Evolutionary conservation across 37 sponge, comb jelly and placozoan species (phyloP), one percentile per base, ranked within the genome.

Genomic region (Cliona cf. orientalis): DNA sequence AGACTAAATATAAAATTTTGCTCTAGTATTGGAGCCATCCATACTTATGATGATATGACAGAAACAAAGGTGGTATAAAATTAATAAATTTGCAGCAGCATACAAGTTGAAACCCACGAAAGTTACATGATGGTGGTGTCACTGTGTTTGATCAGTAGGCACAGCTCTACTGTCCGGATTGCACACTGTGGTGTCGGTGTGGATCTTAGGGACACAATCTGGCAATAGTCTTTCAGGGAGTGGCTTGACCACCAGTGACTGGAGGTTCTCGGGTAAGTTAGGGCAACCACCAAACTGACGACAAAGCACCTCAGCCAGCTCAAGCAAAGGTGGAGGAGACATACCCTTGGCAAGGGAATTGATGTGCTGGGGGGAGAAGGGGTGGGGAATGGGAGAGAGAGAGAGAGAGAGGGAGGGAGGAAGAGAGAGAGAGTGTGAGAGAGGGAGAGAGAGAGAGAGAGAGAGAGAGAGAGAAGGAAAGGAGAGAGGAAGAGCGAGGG

Each of bases 261-360:
- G 79, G 1, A 86, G 42, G 53, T 86, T 80, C 0, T 86, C 87
- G 4, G 87, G 87, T 3, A 86, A 58, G 34, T 43, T 22, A 1
- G 55, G 42, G 22, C 61, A 79, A 28, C 57, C 49, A 1, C 74
- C 87, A 33, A 95, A 29, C 67, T 92, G 94, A 4, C 71, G 75
- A 46, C 85, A 92, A n/a, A 92, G 58, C 2, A 56, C 71, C 76
- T 93, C 94, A 9, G 97, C 94, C 3, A 72, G 65, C 34, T 74
- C 73, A 33, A 96, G 83, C 17, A 90, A 40, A 14, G 89, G 64
- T 7, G 73, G 62, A 17, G 87, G 53, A 45, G 91, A 83, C 5
- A 96, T 71, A 0, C 39, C 31, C 73, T 59, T 69, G 9, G 97
- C 25, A 12, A 96, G 79, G 14, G 80, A 89, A 46, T 96, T 96